Conservation (phyloP, 2,113 vertebrate genomes). For the Lates calcarifer region DNA sequence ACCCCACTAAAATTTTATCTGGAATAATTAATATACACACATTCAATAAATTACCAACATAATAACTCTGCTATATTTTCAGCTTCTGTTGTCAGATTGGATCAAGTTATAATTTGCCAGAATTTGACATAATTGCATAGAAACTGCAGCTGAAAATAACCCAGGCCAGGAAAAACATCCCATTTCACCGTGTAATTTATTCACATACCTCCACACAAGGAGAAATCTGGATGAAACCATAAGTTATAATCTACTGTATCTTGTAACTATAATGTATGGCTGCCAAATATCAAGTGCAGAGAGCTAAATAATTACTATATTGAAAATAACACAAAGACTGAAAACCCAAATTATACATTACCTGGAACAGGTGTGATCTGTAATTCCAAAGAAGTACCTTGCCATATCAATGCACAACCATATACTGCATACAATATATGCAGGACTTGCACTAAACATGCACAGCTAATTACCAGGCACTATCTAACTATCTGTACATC, state of each 20-base stretch:
- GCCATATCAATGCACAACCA: background rate
- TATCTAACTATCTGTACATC: background rate
- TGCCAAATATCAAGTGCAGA: slow-evolving; percentile 26
- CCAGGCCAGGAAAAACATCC: slow-evolving; percentile 60
- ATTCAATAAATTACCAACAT: slow-evolving; percentile 14
- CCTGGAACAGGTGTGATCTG: background rate
- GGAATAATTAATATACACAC: slow-evolving; percentile 50
- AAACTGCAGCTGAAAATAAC: slow-evolving; percentile 66
- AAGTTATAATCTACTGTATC: slow-evolving; percentile 58
- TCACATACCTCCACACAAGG: slow-evolving; percentile 57
- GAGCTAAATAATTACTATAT: slow-evolving; percentile 43
- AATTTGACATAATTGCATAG: slow-evolving; percentile 74
- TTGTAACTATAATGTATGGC: slow-evolving; percentile 33
- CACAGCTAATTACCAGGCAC: background rate
- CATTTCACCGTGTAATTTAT: slow-evolving; percentile 62
- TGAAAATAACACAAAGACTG: background rate
- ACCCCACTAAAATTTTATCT: slow-evolving; percentile 17
- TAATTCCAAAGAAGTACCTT: background rate
- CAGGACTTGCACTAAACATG: background rate
- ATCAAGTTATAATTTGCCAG: slow-evolving; percentile 72
- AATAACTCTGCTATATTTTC: slow-evolving; percentile 49
- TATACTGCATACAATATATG: background rate
- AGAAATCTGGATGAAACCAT: slow-evolving; percentile 54
- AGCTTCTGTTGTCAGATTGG: slow-evolving; percentile 56
- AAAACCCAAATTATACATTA: background rate